Percentiles rank a stretch among this genome's conserved stretches.
phyloP scores from a whole-genome alignment of 1,140 invertebrate species.

The Elysia chlorotica region DNA sequence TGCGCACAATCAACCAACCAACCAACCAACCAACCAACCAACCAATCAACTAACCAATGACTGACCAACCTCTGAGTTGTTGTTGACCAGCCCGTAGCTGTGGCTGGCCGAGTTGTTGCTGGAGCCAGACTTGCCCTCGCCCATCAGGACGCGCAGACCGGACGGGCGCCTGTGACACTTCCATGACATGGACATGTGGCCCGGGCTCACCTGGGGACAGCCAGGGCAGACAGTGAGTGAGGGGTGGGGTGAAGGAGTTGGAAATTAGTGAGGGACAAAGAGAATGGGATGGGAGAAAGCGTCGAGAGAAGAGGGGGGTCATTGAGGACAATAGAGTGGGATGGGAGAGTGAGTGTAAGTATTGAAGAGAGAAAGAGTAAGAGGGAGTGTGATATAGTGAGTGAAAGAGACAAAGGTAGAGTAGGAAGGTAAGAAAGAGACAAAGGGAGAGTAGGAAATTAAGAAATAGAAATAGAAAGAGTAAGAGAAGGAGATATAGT shows the following conservation, averaged over 20 bases:
- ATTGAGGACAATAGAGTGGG: no score
- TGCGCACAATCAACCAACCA: no score
- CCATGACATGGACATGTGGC: background rate
- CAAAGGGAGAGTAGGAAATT: background rate
- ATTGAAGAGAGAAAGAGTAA: no score
- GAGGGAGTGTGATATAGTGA: no score
- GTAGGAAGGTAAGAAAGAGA: background rate
- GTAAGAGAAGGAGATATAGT: background rate
- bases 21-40: background rate
- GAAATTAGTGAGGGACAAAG: no score
- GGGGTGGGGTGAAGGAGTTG: background rate
- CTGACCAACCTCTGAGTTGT: constrained; percentile 12
- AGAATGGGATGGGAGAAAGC: no score
- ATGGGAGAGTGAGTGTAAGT: no score
- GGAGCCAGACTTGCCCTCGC: constrained; percentile 9
- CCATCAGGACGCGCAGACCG: constrained; percentile 8
- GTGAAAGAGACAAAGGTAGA: background rate
- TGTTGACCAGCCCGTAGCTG: constrained; percentile 14
- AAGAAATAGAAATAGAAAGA: background rate
- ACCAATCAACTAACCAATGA: background rate
- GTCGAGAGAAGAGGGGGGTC: no score
- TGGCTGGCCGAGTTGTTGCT: constrained; percentile 10
- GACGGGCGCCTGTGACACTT: background rate
- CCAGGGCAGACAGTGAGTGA: background rate
- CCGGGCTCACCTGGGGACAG: no score